Conservation (phyloP, 2,113 vertebrate species). For the Jaculus jaculus region DNA sequence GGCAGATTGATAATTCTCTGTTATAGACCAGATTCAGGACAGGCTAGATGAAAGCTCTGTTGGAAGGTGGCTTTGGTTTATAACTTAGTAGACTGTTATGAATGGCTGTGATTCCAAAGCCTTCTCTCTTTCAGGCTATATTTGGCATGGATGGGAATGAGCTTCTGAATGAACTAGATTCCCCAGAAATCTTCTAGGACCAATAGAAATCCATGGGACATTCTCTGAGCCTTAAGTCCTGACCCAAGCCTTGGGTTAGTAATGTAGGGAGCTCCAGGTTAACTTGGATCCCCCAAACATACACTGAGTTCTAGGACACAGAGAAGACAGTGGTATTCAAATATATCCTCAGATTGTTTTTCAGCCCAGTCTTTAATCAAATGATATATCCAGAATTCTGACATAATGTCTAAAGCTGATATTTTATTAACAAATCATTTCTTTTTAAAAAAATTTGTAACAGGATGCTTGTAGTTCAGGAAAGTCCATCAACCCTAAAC, state of each 20-base stretch:
- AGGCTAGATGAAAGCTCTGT: neutral
- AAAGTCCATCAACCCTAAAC: too few relatives aligned
- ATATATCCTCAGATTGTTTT: neutral
- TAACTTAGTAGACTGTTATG: neutral
- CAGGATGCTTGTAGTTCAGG: too few relatives aligned
- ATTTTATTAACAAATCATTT: slow-evolving; percentile 47
- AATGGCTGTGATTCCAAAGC: neutral
- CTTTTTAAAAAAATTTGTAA: too few relatives aligned
- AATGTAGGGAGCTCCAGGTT: neutral
- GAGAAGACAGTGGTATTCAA: neutral
- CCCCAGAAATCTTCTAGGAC: neutral
- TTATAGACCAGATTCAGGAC: neutral
- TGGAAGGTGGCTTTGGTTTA: neutral
- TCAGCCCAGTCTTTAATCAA: slow-evolving; percentile 28
- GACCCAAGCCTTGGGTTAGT: neutral
- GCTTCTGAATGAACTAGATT: slow-evolving; percentile 33
- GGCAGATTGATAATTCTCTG: slow-evolving; percentile 20
- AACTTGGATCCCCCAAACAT: neutral
- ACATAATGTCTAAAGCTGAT: slow-evolving; percentile 14
- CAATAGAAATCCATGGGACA: neutral
- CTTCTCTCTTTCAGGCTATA: neutral
- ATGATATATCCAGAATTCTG: slow-evolving; percentile 13
- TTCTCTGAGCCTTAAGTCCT: slow-evolving; percentile 16
- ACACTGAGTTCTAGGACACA: neutral
- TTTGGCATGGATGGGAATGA: neutral